phyloP scores from a whole-genome alignment of 1,140 invertebrate genomes.

The Trichonephila clavipes region DNA sequence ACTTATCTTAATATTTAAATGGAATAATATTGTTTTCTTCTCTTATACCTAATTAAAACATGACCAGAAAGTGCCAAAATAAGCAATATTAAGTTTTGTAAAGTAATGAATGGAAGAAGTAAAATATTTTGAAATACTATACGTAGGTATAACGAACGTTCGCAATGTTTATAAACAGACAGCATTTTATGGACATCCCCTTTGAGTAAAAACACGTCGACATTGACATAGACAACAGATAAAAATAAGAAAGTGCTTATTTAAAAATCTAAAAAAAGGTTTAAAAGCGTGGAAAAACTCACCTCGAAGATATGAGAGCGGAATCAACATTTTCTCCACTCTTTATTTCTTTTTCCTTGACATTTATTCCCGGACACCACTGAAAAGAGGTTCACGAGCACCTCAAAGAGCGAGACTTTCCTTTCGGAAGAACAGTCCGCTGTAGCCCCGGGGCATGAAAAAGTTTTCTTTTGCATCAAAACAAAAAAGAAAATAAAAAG shows the following conservation, averaged over 20 bases:
- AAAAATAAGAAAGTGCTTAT: neutral
- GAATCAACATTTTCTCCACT: neutral
- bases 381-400: neutral
- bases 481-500: conserved; percentile 30
- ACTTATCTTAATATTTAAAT: too few relatives aligned
- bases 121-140: too few relatives aligned
- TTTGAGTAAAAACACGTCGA: neutral
- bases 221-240: neutral
- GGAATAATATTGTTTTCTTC: too few relatives aligned
- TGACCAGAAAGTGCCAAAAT: too few relatives aligned
- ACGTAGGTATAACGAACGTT: too few relatives aligned
- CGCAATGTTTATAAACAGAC: too few relatives aligned
- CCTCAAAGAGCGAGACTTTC: neutral
- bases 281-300: neutral
- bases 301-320: conserved; percentile 4
- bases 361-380: neutral
- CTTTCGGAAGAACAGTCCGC: neutral
- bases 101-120: too few relatives aligned
- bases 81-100: too few relatives aligned
- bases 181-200: neutral
- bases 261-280: conserved; percentile 23
- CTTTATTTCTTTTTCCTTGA: neutral
- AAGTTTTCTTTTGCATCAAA: conserved; percentile 12
- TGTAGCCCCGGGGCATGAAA: conserved; percentile 22
- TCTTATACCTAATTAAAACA: too few relatives aligned